phyloP scores from a whole-genome alignment of 1,140 invertebrate genomes.

The Megalonaias nervosa region DNA sequence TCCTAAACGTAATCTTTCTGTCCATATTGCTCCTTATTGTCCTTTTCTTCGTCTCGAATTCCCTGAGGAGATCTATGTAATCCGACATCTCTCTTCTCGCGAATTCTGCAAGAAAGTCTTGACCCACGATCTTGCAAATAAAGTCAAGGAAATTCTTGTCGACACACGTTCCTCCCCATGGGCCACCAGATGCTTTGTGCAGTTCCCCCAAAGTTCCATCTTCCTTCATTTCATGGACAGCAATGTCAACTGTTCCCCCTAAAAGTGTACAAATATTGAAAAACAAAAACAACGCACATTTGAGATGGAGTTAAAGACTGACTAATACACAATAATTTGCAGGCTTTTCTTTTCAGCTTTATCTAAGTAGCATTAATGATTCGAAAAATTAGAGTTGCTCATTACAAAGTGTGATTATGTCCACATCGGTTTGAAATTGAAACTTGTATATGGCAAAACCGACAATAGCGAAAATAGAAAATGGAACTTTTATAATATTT shows the following conservation, averaged over 20 bases:
- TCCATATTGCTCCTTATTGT: neutral
- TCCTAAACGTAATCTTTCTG: constrained; percentile 2
- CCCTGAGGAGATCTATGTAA: constrained; percentile 11
- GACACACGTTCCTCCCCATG: constrained; percentile 16
- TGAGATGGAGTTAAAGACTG: too few species aligned
- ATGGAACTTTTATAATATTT: too few species aligned
- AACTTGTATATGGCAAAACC: too few species aligned
- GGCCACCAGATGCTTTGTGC: constrained; percentile 13
- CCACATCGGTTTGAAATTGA: too few species aligned
- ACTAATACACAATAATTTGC: too few species aligned
- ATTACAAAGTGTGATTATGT: too few species aligned
- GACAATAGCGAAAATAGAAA: too few species aligned
- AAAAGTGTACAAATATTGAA: neutral
- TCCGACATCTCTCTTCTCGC: too few species aligned
- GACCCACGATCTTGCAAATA: constrained; percentile 6
- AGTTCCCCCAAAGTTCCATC: constrained; percentile 9
- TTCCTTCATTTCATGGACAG: constrained; percentile 8
- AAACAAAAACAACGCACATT: neutral
- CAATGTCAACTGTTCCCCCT: constrained; percentile 19
- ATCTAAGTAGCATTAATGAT: too few species aligned
- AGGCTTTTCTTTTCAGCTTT: too few species aligned
- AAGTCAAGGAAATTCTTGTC: constrained; percentile 17
- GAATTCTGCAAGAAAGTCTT: neutral
- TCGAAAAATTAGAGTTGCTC: too few species aligned
- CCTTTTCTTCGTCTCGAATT: constrained; percentile 18